phyloP scores from a whole-genome alignment of 1,140 invertebrate species.

The Hylaeus volcanicus region DNA sequence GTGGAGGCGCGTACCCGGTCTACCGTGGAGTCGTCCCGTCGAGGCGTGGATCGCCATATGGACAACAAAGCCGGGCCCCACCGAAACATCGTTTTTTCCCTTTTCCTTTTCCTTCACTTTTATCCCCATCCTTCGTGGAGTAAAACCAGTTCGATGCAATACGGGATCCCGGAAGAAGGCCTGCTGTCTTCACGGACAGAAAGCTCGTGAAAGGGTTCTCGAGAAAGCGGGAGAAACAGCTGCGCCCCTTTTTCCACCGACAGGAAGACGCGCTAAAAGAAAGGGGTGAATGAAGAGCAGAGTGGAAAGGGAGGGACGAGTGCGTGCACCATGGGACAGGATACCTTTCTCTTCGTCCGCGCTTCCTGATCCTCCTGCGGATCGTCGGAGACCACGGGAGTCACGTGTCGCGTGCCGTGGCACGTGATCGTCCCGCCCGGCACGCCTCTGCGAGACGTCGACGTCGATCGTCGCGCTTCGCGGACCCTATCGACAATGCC shows the following conservation, averaged over 20 bases:
- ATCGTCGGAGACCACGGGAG: slow-evolving; percentile 37
- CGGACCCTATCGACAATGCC: slow-evolving; percentile 6
- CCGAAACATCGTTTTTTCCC: slow-evolving; percentile 28
- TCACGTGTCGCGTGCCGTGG: slow-evolving; percentile 72
- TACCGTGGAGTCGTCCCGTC: slow-evolving; percentile 27
- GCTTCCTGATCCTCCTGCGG: slow-evolving; percentile 62
- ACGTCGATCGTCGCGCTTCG: slow-evolving; percentile 40
- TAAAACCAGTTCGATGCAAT: slow-evolving; percentile 58
- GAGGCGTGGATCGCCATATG: slow-evolving; percentile 58
- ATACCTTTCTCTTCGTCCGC: slow-evolving; percentile 58
- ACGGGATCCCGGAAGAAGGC: slow-evolving; percentile 62
- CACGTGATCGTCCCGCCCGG: slow-evolving; percentile 60
- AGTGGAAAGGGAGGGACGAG: slow-evolving; percentile 36
- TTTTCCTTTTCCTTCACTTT: slow-evolving; percentile 37
- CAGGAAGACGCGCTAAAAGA: slow-evolving; percentile 65
- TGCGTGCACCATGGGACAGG: background rate
- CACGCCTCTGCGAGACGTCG: slow-evolving; percentile 20
- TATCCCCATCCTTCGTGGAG: slow-evolving; percentile 12
- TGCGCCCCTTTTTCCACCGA: slow-evolving; percentile 44
- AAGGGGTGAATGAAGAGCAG: slow-evolving; percentile 66
- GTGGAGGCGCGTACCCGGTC: background rate
- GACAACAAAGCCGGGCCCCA: slow-evolving; percentile 38
- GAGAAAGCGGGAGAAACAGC: slow-evolving; percentile 59
- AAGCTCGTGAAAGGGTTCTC: slow-evolving; percentile 58
- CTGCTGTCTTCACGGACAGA: slow-evolving; percentile 8